Conservation (phyloP, 2,113 vertebrate species). For the Nyctibius bracteatus region DNA sequence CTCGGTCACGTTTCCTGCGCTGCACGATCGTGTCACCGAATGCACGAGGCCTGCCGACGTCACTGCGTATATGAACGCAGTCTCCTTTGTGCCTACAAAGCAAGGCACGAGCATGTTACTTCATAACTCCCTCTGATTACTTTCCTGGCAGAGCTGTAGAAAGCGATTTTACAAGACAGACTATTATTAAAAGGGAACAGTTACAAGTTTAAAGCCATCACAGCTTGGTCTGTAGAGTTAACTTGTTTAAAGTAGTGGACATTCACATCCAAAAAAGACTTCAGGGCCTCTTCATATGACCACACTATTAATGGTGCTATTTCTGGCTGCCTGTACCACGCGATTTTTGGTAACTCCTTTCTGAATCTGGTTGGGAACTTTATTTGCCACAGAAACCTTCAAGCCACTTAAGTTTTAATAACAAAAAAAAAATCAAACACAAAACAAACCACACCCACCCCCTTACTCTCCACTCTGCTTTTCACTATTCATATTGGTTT, state of each 20-base stretch:
- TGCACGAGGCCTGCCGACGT: slow-evolving; percentile 90
- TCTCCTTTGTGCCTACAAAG: slow-evolving; percentile 90
- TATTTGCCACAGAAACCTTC: background rate
- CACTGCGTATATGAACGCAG: slow-evolving; percentile 88
- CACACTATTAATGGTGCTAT: background rate
- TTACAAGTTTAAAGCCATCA: background rate
- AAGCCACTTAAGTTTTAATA: background rate
- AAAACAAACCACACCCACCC: background rate
- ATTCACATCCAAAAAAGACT: background rate
- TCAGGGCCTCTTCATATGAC: background rate
- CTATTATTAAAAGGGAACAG: background rate
- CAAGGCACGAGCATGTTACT: background rate
- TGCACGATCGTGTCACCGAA: slow-evolving; percentile 88
- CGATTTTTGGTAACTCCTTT: background rate
- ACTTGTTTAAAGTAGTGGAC: background rate
- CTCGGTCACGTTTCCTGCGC: slow-evolving; percentile 89
- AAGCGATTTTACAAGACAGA: background rate
- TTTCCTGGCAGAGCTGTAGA: background rate
- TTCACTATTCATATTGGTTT: background rate
- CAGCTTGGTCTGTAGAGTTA: background rate
- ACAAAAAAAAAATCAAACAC: background rate
- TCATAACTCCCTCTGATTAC: background rate
- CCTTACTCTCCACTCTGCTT: background rate
- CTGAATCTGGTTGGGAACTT: background rate
- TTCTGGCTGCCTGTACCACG: background rate